Evolutionary conservation across 2,113 vertebrate genomes (phyloP), one percentile per base, ranked within the genome.

Genomic region (Bucco capensis): DNA sequence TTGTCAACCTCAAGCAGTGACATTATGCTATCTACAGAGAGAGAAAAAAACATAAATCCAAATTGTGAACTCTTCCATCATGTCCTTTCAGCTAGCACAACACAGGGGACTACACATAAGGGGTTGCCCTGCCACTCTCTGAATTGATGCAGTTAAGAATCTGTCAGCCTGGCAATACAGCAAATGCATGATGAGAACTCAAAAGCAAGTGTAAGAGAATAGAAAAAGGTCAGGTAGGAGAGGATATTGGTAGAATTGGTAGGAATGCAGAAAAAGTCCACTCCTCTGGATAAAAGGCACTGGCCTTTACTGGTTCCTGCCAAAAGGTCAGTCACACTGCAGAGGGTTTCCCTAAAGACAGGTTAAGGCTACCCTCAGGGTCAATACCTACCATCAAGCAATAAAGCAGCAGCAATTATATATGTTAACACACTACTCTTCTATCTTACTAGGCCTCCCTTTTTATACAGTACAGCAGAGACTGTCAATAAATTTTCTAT

Each of bases 61-160:
- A 56, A 4, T 4, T 40, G 9, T 25, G 19, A 88, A 14, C 22
- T 2, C 6, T 51, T 89, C 21, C 53, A 46, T 42, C 14, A 4
- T 2, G 10, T 62, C 31, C 22, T 61, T 87, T 60, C 67, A 70
- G 58, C 46, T 30, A 42, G 62, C 37, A 76, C 28, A 69, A 46
- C n/a, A 65, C 24, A 56, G 0, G 0, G n/a, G 8, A 35, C 40
- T 14, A 19, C 46, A 31, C 15, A 21, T 9, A 38, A 72, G 28
- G 6, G 4, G 11, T 9, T 83, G 37, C 6, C 56, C 27, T 66
- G 18, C 10, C 33, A 10, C 33, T 8, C 16, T 81, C 51, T 51
- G 35, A 79, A 44, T 8, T 7, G 19, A 31, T n/a, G 66, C 49
- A 35, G 17, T 1, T 27, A 7, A 30, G 44, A 65, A 19, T 31